These are phyloP conservation scores for Clarias macrocephalus DNA, from an alignment of 2,113 vertebrate genomes.

Conservation along the genomic window DNA sequence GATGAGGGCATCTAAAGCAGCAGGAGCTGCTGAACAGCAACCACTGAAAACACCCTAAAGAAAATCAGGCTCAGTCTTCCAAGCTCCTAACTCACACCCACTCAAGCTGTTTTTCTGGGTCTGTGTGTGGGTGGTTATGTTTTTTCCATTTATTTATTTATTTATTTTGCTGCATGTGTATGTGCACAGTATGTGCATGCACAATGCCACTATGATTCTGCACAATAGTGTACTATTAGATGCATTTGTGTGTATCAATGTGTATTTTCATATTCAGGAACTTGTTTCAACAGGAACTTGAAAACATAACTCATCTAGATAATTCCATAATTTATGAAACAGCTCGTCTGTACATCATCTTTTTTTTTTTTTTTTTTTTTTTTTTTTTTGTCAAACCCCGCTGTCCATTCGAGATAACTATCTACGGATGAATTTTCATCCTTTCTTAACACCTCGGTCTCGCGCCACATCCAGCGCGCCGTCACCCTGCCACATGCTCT, in stretches of 20 bases:
- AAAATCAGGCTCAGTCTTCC: slow-evolving; percentile 63
- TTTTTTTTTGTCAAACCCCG: slow-evolving; percentile 63
- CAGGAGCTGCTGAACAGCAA: slow-evolving; percentile 70
- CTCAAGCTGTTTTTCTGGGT: slow-evolving; percentile 68
- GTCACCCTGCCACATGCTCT: slow-evolving; percentile 75
- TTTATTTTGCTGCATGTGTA: slow-evolving; percentile 28
- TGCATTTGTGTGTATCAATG: neutral
- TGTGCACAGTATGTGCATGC: neutral
- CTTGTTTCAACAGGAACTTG: too few species aligned
- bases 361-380: neutral
- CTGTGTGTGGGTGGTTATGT: slow-evolving; percentile 40
- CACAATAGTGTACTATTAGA: neutral
- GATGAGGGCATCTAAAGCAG: slow-evolving; percentile 67
- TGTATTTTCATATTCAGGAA: neutral
- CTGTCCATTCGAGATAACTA: slow-evolving; percentile 74
- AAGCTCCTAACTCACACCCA: slow-evolving; percentile 66
- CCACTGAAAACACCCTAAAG: slow-evolving; percentile 64
- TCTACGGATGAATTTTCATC: slow-evolving; percentile 76
- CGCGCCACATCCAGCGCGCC: slow-evolving; percentile 66
- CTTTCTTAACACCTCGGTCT: slow-evolving; percentile 68
- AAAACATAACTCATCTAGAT: neutral
- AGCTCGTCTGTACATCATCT: too few species aligned
- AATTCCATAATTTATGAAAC: too few species aligned
- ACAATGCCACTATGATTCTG: neutral
- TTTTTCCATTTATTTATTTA: neutral